Conservation (phyloP, 2,888 invertebrate genomes). For the Cyrtodaria siliqua region DNA sequence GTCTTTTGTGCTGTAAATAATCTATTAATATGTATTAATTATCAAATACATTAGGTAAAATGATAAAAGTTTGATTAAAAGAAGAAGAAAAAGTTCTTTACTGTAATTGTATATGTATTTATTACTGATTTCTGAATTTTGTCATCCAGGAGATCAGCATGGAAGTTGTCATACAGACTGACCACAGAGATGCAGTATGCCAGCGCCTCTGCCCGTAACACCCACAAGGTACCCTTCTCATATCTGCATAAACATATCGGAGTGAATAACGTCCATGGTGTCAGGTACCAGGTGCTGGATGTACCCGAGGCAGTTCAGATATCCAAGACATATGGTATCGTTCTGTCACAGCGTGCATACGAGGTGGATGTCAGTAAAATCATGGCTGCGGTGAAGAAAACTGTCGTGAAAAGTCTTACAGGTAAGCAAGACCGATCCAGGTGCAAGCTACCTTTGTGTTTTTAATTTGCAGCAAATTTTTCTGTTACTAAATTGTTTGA, state of each 20-base stretch:
- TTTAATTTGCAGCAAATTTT: too few species aligned
- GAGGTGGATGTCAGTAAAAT: constrained; percentile 38
- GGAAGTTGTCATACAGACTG: constrained; percentile 58
- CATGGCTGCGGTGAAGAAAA: constrained; percentile 15
- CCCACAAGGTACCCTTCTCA: constrained; percentile 18
- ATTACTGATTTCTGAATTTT: background rate
- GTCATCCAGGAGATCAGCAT: constrained; percentile 19
- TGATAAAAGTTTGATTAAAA: too few species aligned
- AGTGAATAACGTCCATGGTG: constrained; percentile 35
- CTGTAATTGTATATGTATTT: too few species aligned
- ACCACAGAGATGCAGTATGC: constrained; percentile 20
- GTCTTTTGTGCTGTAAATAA: too few species aligned
- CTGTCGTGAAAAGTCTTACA: constrained; percentile 20
- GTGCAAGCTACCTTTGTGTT: too few species aligned
- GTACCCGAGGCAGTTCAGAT: constrained; percentile 16
- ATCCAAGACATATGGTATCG: constrained; percentile 45
- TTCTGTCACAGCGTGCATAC: constrained; percentile 45
- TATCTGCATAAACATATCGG: constrained; percentile 24
- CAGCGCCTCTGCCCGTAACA: constrained; percentile 39
- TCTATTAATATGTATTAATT: too few species aligned
- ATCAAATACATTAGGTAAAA: too few species aligned
- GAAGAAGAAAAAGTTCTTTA: too few species aligned
- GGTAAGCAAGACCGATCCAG: too few species aligned
- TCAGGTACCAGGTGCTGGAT: constrained; percentile 29
- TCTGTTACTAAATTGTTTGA: too few species aligned